These are phyloP conservation scores for Ptilorrhoa leucosticta DNA, from an alignment of 2,113 vertebrate genomes.

Conservation along the genomic window DNA sequence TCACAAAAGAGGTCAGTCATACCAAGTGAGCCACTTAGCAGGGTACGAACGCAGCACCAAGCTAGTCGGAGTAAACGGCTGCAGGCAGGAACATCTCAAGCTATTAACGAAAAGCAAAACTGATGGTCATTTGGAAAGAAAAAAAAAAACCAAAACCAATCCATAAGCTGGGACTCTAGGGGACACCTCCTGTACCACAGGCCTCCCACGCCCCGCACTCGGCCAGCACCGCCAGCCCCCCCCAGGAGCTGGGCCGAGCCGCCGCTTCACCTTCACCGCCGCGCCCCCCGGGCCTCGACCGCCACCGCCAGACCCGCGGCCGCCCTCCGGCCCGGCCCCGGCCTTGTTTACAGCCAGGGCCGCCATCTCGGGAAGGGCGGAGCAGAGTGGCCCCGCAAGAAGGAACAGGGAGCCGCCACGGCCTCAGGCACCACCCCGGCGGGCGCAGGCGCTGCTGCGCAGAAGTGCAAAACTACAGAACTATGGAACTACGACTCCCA, in stretches of 20 bases:
- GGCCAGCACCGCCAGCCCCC: background rate
- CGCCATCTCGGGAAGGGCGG: conserved; percentile 74
- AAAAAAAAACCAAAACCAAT: fast-evolving
- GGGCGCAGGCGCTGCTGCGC: background rate
- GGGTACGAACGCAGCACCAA: background rate
- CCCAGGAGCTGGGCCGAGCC: background rate
- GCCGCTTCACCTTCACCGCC: conserved; percentile 83
- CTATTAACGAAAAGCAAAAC: background rate
- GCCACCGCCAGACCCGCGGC: background rate
- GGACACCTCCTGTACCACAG: fast-evolving
- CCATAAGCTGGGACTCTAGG: too few relatives aligned
- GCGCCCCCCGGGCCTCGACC: conserved; percentile 52
- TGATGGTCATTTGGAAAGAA: fast-evolving
- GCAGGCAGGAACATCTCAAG: background rate
- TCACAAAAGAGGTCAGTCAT: background rate
- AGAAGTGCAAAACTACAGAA: background rate
- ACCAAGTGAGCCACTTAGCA: background rate
- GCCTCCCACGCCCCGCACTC: background rate
- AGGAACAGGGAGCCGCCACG: fast-evolving
- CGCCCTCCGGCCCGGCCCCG: conserved; percentile 72
- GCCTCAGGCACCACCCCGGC: background rate
- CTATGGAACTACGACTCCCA: background rate
- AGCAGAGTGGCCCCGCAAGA: fast-evolving
- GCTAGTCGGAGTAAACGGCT: background rate
- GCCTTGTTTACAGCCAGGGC: conserved; percentile 80